Evolutionary conservation across 2,113 vertebrate species (phyloP).

Genomic region (Empidonax traillii): DNA sequence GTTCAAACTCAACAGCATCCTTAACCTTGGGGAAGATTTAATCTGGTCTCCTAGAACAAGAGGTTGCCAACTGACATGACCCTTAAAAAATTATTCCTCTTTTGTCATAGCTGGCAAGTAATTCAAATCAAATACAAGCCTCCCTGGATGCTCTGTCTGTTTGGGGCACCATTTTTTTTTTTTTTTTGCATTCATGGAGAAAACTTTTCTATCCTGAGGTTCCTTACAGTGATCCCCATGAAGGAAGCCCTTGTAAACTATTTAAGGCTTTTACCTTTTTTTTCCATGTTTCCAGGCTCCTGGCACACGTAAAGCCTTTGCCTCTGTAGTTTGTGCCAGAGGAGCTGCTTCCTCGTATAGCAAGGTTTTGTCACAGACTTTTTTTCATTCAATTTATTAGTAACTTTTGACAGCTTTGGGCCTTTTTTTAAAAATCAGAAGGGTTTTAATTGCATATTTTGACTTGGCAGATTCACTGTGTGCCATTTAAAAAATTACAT

Average conservation of each 20-base stretch:
- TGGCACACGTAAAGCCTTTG: not conserved
- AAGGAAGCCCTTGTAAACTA: not conserved
- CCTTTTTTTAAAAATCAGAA: constrained; percentile 40
- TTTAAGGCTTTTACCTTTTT: not conserved
- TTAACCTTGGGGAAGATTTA: constrained; percentile 36
- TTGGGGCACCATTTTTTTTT: not conserved
- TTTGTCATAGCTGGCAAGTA: not conserved
- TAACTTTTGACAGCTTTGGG: constrained; percentile 58
- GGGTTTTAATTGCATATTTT: constrained; percentile 51
- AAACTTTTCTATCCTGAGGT: not conserved
- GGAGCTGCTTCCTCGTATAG: not conserved
- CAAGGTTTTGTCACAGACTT: not conserved
- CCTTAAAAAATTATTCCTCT: not conserved
- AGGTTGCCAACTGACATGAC: not conserved
- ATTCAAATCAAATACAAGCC: not conserved
- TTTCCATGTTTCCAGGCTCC: not conserved
- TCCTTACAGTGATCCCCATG: not conserved
- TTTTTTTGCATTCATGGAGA: not conserved
- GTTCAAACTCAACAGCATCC: not conserved
- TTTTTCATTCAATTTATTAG: constrained; percentile 61
- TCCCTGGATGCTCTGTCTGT: not conserved
- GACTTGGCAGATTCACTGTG: not conserved
- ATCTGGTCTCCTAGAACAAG: not conserved
- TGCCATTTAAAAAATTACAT: not conserved
- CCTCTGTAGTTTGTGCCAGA: not conserved